These are phyloP conservation scores for Acrocyrtus sp. DNA, from an alignment of 2,888 invertebrate genomes.

Conservation along the genomic window DNA sequence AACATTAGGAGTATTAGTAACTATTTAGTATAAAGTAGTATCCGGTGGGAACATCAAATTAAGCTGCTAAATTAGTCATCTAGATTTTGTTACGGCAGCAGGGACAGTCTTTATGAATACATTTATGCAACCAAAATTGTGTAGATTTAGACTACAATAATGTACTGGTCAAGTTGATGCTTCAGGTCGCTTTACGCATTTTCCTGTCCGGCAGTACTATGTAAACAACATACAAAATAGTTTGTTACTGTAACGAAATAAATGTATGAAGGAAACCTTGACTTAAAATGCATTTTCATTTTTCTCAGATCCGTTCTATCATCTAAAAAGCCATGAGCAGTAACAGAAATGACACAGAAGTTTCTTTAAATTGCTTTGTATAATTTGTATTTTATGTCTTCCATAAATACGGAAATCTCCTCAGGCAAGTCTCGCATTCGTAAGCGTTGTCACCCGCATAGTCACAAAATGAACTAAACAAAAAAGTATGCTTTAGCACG, in stretches of 20 bases:
- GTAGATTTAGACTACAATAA: not conserved
- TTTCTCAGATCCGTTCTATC: no score
- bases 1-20: no score
- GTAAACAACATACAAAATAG: no score
- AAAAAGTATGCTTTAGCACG: slow-evolving; percentile 65
- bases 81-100: not conserved
- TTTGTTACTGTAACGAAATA: no score
- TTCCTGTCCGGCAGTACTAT: slow-evolving; percentile 47
- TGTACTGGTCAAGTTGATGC: not conserved
- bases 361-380: not conserved
- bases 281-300: slow-evolving; percentile 2
- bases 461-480: slow-evolving; percentile 65
- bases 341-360: not conserved
- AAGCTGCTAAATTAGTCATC: no score
- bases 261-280: slow-evolving; percentile 9
- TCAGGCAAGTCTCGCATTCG: not conserved
- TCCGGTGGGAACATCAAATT: no score
- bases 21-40: no score
- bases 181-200: slow-evolving; percentile 49
- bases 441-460: slow-evolving; percentile 51
- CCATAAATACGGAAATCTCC: slow-evolving; percentile 34
- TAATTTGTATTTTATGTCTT: slow-evolving; percentile 53
- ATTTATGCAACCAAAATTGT: not conserved
- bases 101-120: not conserved
- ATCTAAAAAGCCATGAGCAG: not conserved